Evolutionary conservation across 1,140 invertebrate genomes (phyloP), one percentile per base, ranked within the genome.

Genomic region (Sitophilus oryzae): DNA sequence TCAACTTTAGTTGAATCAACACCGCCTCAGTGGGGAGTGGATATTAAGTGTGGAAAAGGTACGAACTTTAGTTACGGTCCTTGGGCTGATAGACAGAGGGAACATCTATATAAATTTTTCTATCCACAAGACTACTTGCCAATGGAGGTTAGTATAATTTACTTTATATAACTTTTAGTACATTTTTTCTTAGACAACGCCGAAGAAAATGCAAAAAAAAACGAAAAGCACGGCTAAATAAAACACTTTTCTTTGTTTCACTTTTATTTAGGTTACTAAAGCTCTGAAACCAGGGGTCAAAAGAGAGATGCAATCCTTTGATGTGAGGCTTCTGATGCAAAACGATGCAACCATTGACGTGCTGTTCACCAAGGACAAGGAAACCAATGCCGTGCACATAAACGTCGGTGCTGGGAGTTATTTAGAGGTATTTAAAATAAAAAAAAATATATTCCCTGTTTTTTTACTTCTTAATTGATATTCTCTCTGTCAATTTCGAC

Each of bases 51-150:
- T 77, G 91, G 93, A 1, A 96, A 96, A 77, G 93, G 87, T 56
- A 98, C 96, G 35, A 92, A 98, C 69, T 93, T 98, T 63, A 96
- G 93, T 72, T 98, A 97, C 67, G 96, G 96, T 1, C 95, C 96
- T 3, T 99, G 95, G 95, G 94, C 93, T 4, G 96, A 98, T 72
- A 79, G 94, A 36, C 96, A 98, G 72, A 79, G 95, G 52, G 94
- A 97, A 71, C 85, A 94, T 73, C 74, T 98, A 14, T 98, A 92
- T 72, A 93, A 87, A 74, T 96, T 98, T 71, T 99, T 99, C 71
- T 97, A 91, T 70, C 95, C 96, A 2, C 86, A 89, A 53, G 89
- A 93, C 71, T 93, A 87, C 72, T 82, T 88, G 64, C 80, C 82
- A 40, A 74, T 88, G 54, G 80, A 85, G 71, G 79, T 88, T 47